A percentile compares a stretch with the other conserved stretches of the same genome.
Evolutionary conservation across 2,888 invertebrate genomes (phyloP).

Genomic region (Amblyteles armatorius): DNA sequence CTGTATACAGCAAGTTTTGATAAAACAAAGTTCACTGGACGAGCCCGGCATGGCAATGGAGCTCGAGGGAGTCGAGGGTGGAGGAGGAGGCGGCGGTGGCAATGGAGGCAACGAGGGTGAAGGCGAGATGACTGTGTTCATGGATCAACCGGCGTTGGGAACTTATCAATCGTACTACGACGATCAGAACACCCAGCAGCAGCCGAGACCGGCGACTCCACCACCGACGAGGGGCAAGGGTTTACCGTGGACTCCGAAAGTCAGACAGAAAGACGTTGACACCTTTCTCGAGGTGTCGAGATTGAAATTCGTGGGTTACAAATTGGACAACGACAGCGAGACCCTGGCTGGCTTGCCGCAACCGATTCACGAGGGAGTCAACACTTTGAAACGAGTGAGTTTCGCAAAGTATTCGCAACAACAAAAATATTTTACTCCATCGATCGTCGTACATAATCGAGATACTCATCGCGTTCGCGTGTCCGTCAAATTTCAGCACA

Average conservation of each 20-base stretch:
- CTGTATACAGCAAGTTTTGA: slow-evolving; percentile 88
- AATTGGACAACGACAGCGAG: slow-evolving; percentile 93
- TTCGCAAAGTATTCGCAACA: neutral
- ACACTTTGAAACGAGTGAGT: slow-evolving; percentile 91
- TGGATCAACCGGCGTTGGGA: slow-evolving; percentile 73
- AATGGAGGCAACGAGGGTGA: slow-evolving; percentile 86
- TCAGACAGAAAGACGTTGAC: slow-evolving; percentile 96
- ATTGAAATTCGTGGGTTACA: slow-evolving; percentile 98
- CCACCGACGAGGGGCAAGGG: slow-evolving; percentile 84
- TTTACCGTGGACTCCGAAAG: slow-evolving; percentile 98
- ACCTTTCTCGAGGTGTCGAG: slow-evolving; percentile 95
- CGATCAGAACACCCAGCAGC: slow-evolving; percentile 82
- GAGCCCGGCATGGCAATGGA: slow-evolving; percentile 89
- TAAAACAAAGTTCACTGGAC: slow-evolving; percentile 96
- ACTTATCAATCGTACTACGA: slow-evolving; percentile 78
- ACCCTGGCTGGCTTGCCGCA: slow-evolving; percentile 98
- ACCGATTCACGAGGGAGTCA: slow-evolving; percentile 98
- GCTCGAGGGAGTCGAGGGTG: slow-evolving; percentile 85
- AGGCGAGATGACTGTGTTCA: slow-evolving; percentile 83
- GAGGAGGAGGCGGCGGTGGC: slow-evolving; percentile 86
- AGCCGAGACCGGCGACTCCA: slow-evolving; percentile 85
- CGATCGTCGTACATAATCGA: neutral
- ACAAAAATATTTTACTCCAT: slow-evolving; percentile 2
- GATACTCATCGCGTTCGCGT: neutral
- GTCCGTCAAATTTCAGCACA: slow-evolving; percentile 87